Base-by-base conservation (phyloP, 2,797 vertebrate species). In the Petrocephalus schoutedeni region DNA sequence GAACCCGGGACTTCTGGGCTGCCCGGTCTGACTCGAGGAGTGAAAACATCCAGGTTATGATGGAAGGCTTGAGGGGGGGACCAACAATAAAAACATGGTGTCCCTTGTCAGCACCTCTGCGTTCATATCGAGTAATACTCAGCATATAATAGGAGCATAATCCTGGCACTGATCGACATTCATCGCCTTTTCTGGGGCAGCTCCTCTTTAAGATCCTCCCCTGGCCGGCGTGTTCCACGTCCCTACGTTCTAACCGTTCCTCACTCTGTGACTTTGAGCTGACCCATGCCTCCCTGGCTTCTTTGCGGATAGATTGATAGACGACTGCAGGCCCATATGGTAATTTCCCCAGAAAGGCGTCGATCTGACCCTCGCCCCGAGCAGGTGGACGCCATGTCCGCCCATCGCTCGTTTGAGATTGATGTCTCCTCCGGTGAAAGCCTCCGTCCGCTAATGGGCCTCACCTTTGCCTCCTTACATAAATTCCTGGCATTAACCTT, bases 301-400 rank as follows among this genome's bases (percentile, higher is more conserved):
- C 86, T 57, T 77, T 19, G 28, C 36, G n/a, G 21, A 10, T 82
- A 83, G 86, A 89, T 89, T 87, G 89, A 87, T 87, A 45, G 88
- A 71, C 86, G 45, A 56, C 80, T 36, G 21, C 49, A 21, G 64
- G 59, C 74, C 87, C 74, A 36, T 71, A 87, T 87, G 86, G 77
- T 89, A 89, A 87, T 89, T 61, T 67, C 41, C 86, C 59, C 74
- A 80, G 36, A 87, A 45, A 74, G 86, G 58, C 45, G 67, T 87
- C 36, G 56, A 64, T 71, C 49, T 86, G 36, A 89, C 89, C 82
- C 57, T 21, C 57, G 87, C 86, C 86, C 87, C 12, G 61, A 51
- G 85, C 89, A 89, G 89, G 89, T 87, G 89, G 89, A 61, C 51
- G 5, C 51, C 32, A 36, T 49, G 59, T 36, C 77, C 53, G 21